phyloP scores from a whole-genome alignment of 2,113 vertebrate genomes.

The Marmota flaviventris region DNA sequence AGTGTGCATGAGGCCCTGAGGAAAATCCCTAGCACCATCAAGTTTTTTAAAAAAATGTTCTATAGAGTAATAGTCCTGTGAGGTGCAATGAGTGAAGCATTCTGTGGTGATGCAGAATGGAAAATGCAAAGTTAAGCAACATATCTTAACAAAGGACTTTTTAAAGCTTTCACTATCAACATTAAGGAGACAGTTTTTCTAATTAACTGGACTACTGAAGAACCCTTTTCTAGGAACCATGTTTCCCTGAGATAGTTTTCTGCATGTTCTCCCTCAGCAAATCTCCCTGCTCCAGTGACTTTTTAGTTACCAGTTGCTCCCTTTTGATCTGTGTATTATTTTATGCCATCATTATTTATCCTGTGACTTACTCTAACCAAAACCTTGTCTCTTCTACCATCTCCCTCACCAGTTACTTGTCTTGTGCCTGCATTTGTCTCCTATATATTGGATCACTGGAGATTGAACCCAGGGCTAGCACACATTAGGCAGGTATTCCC shows the following conservation, averaged over 20 bases:
- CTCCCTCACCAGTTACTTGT: background rate
- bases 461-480: no score
- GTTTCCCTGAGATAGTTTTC: background rate
- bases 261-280: background rate
- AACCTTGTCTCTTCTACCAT: background rate
- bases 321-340: background rate
- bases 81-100: background rate
- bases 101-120: background rate
- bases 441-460: background rate
- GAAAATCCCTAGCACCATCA: background rate
- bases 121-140: background rate
- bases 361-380: background rate
- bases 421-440: background rate
- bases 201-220: background rate
- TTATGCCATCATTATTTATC: background rate
- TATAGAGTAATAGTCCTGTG: background rate
- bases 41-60: background rate
- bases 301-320: no score
- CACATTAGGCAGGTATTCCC: no score
- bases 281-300: background rate
- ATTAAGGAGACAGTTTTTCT: background rate
- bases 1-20: background rate
- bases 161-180: background rate
- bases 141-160: background rate
- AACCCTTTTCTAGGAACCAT: conserved; percentile 11